Evolutionary conservation across 92 coral and sea anemone species (phyloP).

Genomic region (Parazoanthus darwini): DNA sequence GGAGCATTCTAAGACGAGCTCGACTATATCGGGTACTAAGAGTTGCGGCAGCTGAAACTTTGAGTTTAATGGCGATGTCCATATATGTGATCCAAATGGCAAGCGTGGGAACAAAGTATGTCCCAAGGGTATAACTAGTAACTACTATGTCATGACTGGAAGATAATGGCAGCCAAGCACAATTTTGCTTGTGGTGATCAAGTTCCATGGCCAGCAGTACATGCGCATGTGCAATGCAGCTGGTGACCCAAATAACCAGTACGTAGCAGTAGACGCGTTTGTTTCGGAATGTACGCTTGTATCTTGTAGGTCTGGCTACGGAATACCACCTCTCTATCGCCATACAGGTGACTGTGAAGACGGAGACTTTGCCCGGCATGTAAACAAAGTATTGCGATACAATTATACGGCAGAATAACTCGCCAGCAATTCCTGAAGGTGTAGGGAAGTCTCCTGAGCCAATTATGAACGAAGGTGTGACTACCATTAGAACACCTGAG

Average conservation of each 20-base stretch:
- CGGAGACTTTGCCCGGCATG: slow-evolving; percentile 40
- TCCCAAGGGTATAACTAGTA: background rate
- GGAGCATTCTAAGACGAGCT: slow-evolving; percentile 46
- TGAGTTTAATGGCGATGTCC: slow-evolving; percentile 9
- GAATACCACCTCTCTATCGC: slow-evolving; percentile 45
- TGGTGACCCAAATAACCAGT: slow-evolving; percentile 10
- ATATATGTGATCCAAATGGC: slow-evolving; percentile 25
- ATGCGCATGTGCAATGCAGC: slow-evolving; percentile 20
- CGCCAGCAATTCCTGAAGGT: slow-evolving; percentile 31
- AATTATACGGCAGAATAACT: slow-evolving; percentile 35
- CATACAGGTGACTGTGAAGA: slow-evolving; percentile 39
- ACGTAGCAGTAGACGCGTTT: slow-evolving; percentile 1
- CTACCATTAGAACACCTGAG: slow-evolving; percentile 11
- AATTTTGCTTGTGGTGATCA: background rate
- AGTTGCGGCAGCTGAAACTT: background rate
- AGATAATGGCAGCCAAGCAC: background rate
- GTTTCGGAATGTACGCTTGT: slow-evolving; percentile 22
- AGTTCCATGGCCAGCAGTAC: slow-evolving; percentile 11
- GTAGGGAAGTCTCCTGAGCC: background rate
- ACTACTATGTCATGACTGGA: background rate
- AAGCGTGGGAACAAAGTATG: slow-evolving; percentile 16
- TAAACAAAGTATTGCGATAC: slow-evolving; percentile 38
- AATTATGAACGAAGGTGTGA: slow-evolving; percentile 6
- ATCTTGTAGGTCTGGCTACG: slow-evolving; percentile 22
- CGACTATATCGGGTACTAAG: slow-evolving; percentile 24